Evolutionary conservation across 2,888 invertebrate genomes (phyloP), one percentile per base, ranked within the genome.

Genomic region (Caenorhabditis uteleia): DNA sequence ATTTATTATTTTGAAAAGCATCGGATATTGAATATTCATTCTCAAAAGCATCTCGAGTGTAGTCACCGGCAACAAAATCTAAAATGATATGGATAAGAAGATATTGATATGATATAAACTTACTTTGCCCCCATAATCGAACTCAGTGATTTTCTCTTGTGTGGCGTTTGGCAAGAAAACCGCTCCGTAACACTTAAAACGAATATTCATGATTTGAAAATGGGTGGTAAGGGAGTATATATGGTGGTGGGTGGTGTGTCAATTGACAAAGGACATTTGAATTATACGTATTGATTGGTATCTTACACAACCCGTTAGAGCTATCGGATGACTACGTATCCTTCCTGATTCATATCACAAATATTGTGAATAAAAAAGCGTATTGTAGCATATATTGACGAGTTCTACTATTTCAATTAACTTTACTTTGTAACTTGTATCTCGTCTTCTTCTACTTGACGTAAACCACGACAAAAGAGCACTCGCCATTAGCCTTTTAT

Each of bases 1-100:
- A 84, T 97, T 95, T 75, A 89, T 90, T 84, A 95, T 86, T 84
- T 95, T 95, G 84, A 98, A 98, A 58, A 98, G 88, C 97, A 98
- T 98, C 0, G 98, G 98, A 83, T 97, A 98, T 82, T 91, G 93
- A 67, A 97, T 93, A 85, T 95, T 95, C 21, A 94, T 86, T 60
- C 94, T 88, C 10, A 78, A 64, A 47, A 80, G 58, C 39, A 62
- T 45, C 48, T 80, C 80, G 12, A 80, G 68, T 5, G 75, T 77
- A 10, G 78, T 78, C 20, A 68, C 74, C 7, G 80, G 80, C 14
- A 80, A 64, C 16, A 80, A 66, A 38, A 80, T 78, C 78, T 78
- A 23, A 60, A 59, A n/a, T 2, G 12, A 39, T 31, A 46, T 27
- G n/a, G n/a, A n/a, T n/a, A n/a, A n/a, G n/a, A n/a, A n/a, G n/a